A percentile compares a stretch with the other conserved stretches of the same genome.
These are phyloP conservation scores for Chalcosyrphus nemorum DNA, from an alignment of 2,888 invertebrate genomes.

Conservation along the genomic window DNA sequence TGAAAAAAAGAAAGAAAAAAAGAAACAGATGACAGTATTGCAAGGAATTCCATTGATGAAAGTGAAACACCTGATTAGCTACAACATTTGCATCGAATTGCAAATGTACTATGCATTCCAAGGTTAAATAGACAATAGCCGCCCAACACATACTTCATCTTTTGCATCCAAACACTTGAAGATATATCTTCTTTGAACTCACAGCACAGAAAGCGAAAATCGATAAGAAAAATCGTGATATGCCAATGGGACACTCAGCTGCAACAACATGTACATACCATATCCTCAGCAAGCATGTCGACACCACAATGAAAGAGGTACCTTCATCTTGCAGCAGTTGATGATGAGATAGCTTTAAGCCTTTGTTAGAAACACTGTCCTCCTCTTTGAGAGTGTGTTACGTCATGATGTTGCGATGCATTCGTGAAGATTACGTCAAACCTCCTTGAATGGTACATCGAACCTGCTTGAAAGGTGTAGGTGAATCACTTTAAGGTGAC, in stretches of 20 bases:
- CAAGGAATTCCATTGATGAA: slow-evolving; percentile 1
- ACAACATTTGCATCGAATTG: neutral
- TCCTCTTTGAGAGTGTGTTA: slow-evolving; percentile 22
- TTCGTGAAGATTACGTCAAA: slow-evolving; percentile 38
- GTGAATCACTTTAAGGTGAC: neutral
- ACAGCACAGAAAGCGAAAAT: slow-evolving; percentile 59
- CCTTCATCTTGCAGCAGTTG: slow-evolving; percentile 23
- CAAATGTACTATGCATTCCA: slow-evolving; percentile 14
- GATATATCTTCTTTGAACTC: slow-evolving; percentile 26
- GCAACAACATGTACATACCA: neutral
- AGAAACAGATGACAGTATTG: neutral
- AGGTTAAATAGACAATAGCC: slow-evolving; percentile 33
- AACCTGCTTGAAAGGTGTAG: slow-evolving; percentile 10
- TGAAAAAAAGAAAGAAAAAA: neutral
- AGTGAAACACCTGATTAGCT: slow-evolving; percentile 10
- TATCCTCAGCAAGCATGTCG: neutral
- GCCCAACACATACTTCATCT: neutral
- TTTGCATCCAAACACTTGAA: slow-evolving; percentile 2
- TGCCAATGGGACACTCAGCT: slow-evolving; percentile 63
- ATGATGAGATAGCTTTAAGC: slow-evolving; percentile 35
- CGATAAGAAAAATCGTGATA: slow-evolving; percentile 71
- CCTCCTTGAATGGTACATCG: slow-evolving; percentile 46
- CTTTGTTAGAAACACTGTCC: slow-evolving; percentile 37
- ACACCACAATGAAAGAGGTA: neutral
- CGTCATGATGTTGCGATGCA: slow-evolving; percentile 40